Base-by-base conservation (phyloP, 2,888 invertebrate genomes). In the Ganaspis brasiliensis region DNA sequence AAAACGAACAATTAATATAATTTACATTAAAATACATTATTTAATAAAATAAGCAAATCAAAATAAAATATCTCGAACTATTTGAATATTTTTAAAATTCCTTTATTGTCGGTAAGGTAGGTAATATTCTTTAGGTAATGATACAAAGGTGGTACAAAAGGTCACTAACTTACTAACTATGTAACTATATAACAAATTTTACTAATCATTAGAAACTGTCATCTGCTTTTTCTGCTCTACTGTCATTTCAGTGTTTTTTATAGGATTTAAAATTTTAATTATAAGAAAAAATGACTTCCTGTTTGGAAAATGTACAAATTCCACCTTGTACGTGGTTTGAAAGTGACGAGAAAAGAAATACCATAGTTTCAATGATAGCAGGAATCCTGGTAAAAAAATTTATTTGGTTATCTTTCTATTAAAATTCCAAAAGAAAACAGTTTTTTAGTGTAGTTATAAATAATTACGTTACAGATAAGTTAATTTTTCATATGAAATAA, bases 321-420 rank as follows among this genome's bases (percentile, higher is more conserved):
- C 95, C 95, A 0, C 93, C 94, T 16, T 96, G 96, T 91, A 94
- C 97, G 85, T 97, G 97, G 94, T 95, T 97, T 83, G 97, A 98
- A 87, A 94, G 95, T 83, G 96, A 96, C 16, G 96, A 97, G 82
- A 96, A 95, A 88, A 93, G 98, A 84, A 99, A 99, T 92, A 95
- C 96, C 55, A 92, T 98, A 75, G 96, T 97, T 4, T 96, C 99
- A 1, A 95, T 98, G 85, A 91, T 96, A 57, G 94, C 99, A 79
- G 98, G 98, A 83, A 92, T 96, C 83, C 92, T 99, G 94, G 98
- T 98, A 93, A 92, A 93, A 92, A 82, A 59, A 83, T 56, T 71
- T 14, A 16, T 55, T 55, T 72, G 31, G 19, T 72, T 72, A 72
- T 52, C 55, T 49, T 49, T 52, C 9, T 26, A 37, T 8, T 73